Evolutionary conservation across 2,113 vertebrate species (phyloP), one percentile per base, ranked within the genome.

Genomic region (Pollimyrus isidori): DNA sequence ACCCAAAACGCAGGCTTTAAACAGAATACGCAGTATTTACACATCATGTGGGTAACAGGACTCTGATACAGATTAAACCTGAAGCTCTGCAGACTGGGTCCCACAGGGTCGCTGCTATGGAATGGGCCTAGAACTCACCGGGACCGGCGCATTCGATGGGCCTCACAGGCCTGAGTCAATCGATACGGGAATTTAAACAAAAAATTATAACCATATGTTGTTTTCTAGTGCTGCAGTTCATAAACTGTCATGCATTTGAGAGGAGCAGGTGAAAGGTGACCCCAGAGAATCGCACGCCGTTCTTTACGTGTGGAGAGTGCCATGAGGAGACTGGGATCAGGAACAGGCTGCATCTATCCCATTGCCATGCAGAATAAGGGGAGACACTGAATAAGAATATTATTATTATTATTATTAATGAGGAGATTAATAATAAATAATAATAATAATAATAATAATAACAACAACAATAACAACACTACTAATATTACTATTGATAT

Each of bases 321-420:
- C 23, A 15, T 17, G 19, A 9, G 6, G 21, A 13, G 26, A 48
- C 73, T 11, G 39, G 2, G 84, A 23, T 3, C 4, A 2, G 26
- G 21, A 46, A 19, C 50, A 69, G 89, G 5, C 82, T 46, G 39
- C 7, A 53, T 62, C 21, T 23, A 86, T 89, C 84, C 89, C 88
- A 84, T 89, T 90, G 87, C 56, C 83, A 21, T 49, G 45, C 48
- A 53, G 26, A 11, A 88, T 87, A 52, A 30, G 26, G 62, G 62
- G n/a, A 69, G n/a, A 30, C 10, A 30, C 10, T 30, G 26, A 62
- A n/a, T 62, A 62, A 62, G 23, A 58, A 58, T 58, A 35, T 35
- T 35, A 35, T 35, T 35, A 35, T 35, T 35, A 35, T 35, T 35
- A 35, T 35, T 35, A 35, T 35, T 35, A 35, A 35, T 35, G n/a